Percentiles rank a stretch among this genome's conserved stretches.
Conservation (phyloP, 2,888 invertebrate species). For the Noctua pronuba region DNA sequence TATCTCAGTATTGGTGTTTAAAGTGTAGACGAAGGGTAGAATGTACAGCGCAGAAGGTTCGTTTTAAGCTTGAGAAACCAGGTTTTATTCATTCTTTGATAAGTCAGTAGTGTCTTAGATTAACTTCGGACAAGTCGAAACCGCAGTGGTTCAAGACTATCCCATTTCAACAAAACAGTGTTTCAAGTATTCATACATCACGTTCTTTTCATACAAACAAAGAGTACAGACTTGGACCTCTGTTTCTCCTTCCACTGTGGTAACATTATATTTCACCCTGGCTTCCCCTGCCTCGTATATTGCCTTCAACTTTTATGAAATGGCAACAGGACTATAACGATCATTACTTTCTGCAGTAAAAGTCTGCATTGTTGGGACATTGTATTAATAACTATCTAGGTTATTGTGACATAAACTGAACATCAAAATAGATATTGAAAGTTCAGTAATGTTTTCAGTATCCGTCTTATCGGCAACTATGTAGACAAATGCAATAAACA, state of each 20-base stretch:
- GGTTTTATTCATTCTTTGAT: neutral
- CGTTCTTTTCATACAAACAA: neutral
- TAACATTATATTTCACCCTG: constrained; percentile 7
- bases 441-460: neutral
- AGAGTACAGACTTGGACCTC: neutral
- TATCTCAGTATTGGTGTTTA: constrained; percentile 41
- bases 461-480: neutral
- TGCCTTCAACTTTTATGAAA: constrained; percentile 57
- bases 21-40: constrained; percentile 20
- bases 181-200: neutral
- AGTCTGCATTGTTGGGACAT: constrained; percentile 32
- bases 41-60: neutral
- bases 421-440: neutral
- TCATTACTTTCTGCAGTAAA: constrained; percentile 44
- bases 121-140: neutral
- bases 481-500: neutral
- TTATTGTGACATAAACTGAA: constrained; percentile 31
- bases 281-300: constrained; percentile 40
- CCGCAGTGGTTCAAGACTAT: neutral
- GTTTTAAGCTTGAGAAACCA: neutral
- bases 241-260: neutral
- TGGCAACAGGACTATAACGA: constrained; percentile 36
- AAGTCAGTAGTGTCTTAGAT: neutral
- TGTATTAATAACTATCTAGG: constrained; percentile 36
- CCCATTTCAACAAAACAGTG: neutral